Evolutionary conservation across 2,888 invertebrate species (phyloP).

Genomic region (Agrochola macilenta): DNA sequence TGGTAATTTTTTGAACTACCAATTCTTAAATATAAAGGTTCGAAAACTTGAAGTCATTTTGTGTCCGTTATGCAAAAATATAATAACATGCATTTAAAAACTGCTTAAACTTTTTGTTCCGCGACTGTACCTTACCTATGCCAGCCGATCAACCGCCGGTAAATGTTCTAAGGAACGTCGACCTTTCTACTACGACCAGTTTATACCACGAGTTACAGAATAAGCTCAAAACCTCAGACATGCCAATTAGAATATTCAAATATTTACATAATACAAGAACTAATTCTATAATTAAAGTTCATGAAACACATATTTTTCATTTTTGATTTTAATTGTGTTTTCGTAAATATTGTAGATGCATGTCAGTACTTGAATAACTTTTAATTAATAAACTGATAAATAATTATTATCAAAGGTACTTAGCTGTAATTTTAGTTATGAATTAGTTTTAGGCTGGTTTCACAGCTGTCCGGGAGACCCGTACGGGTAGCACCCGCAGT

Average conservation of each 20-base stretch:
- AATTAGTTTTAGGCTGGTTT: neutral
- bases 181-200: constrained; percentile 27
- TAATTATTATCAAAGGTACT: neutral
- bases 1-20: neutral
- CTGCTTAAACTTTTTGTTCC: neutral
- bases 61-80: neutral
- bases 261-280: neutral
- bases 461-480: no score
- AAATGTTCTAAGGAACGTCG: constrained; percentile 34
- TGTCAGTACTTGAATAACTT: no score
- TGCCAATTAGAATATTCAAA: neutral
- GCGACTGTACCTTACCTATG: constrained; percentile 8
- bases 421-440: neutral
- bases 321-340: neutral
- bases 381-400: neutral
- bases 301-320: neutral
- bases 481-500: no score
- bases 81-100: neutral
- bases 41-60: neutral
- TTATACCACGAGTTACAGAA: constrained; percentile 1
- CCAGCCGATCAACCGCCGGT: constrained; percentile 11
- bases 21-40: neutral
- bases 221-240: neutral
- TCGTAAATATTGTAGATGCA: neutral
- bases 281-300: neutral